phyloP scores from a whole-genome alignment of 1,140 invertebrate genomes.

The Globodera rostochiensis region DNA sequence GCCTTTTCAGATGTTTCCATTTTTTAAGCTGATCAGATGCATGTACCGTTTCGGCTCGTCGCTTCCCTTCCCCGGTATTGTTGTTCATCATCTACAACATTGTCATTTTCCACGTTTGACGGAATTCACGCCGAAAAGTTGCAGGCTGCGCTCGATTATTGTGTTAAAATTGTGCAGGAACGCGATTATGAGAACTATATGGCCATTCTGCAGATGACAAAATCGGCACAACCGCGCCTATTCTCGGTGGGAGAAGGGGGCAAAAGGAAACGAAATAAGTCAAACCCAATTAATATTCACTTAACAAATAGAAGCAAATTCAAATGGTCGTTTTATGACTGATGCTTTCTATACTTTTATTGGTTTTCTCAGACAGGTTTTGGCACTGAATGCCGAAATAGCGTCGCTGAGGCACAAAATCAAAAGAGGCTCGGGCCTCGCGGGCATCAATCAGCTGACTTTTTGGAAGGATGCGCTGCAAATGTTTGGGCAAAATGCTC shows the following conservation, averaged over 20 bases:
- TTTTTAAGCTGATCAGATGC: neutral
- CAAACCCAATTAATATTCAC: too few species aligned
- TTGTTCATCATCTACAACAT: neutral
- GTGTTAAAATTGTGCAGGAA: conserved; percentile 44
- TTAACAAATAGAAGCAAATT: too few species aligned
- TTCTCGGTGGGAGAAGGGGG: conserved; percentile 35
- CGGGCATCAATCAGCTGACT: conserved; percentile 50
- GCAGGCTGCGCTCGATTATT: conserved; percentile 41
- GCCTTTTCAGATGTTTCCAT: too few species aligned
- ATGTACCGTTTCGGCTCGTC: neutral
- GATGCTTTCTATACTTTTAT: conserved; percentile 7
- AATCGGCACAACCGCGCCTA: conserved; percentile 18
- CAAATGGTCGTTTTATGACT: neutral
- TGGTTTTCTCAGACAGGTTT: conserved; percentile 36
- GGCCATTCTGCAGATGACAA: conserved; percentile 42
- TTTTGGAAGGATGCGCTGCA: conserved; percentile 56
- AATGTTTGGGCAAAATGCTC: conserved; percentile 28
- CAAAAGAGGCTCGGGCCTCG: conserved; percentile 45
- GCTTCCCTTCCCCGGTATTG: neutral
- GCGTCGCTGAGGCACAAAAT: conserved; percentile 51
- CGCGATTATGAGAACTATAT: conserved; percentile 55
- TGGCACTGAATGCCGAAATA: conserved; percentile 55
- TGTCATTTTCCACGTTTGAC: neutral
- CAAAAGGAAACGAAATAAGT: too few species aligned
- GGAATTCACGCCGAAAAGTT: neutral